These are phyloP conservation scores for Oplegnathus fasciatus DNA, from an alignment of 2,113 vertebrate genomes.

Conservation along the genomic window DNA sequence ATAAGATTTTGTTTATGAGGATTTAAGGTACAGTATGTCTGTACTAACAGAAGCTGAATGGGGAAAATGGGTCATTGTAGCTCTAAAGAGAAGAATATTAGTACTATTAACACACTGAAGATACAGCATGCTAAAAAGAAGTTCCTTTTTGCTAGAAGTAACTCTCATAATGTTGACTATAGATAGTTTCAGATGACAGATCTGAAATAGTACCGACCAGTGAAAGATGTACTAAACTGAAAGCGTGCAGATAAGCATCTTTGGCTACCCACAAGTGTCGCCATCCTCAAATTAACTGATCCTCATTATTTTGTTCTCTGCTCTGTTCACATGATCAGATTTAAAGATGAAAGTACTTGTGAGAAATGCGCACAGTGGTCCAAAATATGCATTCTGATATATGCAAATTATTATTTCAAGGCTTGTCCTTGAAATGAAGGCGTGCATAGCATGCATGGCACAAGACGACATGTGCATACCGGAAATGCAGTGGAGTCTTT, in stretches of 20 bases:
- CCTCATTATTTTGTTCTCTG: not conserved
- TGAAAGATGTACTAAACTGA: not conserved
- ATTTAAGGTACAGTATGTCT: not conserved
- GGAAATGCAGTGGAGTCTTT: conserved; percentile 93
- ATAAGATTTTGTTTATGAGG: not conserved
- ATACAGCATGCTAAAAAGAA: not conserved
- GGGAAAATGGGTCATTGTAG: not conserved
- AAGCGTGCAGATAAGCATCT: not conserved
- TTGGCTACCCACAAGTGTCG: not conserved
- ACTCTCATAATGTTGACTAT: not conserved
- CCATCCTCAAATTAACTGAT: not conserved
- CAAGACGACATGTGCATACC: conserved; percentile 45
- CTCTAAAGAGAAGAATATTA: not conserved
- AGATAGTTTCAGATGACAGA: not conserved
- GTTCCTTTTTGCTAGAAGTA: not conserved
- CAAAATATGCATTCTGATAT: not conserved
- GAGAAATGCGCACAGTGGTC: not conserved
- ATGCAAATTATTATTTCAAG: not conserved
- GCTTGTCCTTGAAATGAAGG: conserved; percentile 1
- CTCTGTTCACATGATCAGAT: not conserved
- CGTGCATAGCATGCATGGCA: not conserved
- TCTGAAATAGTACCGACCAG: not conserved
- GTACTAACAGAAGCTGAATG: not conserved
- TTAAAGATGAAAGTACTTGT: not conserved
- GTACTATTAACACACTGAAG: not conserved